Conservation (phyloP, 1,140 invertebrate species). For the Hyles euphorbiae region DNA sequence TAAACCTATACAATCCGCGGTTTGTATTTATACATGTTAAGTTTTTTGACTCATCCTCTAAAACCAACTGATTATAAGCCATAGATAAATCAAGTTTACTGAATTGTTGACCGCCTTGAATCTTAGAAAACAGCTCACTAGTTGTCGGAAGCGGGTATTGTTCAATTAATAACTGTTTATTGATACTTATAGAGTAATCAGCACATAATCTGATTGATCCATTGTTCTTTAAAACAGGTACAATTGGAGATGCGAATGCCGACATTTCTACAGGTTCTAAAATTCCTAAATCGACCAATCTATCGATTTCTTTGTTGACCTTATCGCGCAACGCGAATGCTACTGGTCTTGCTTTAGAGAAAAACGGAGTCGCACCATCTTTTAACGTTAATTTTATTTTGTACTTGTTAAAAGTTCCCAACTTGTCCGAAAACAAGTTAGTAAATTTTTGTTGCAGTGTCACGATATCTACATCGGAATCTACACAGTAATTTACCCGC, state of each 20-base stretch:
- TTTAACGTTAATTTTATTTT: too few species aligned
- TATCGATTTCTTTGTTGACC: too few species aligned
- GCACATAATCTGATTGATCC: conserved; percentile 23
- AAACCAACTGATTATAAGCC: conserved; percentile 7
- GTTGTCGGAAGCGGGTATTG: conserved; percentile 8
- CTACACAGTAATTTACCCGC: too few species aligned
- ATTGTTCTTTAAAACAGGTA: conserved; percentile 24
- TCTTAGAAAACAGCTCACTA: conserved; percentile 6
- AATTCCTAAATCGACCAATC: too few species aligned
- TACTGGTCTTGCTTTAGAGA: too few species aligned
- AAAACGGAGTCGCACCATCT: too few species aligned
- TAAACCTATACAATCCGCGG: conserved; percentile 10
- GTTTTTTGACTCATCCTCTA: conserved; percentile 9
- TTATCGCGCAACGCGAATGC: conserved; percentile 1
- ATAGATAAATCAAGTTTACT: conserved; percentile 8
- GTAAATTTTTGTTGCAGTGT: too few species aligned
- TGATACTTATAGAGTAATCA: conserved; percentile 26
- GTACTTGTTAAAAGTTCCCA: too few species aligned
- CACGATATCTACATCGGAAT: too few species aligned
- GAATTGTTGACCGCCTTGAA: conserved; percentile 9
- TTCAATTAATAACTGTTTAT: conserved; percentile 20
- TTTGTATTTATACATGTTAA: conserved; percentile 11
- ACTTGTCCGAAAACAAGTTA: too few species aligned
- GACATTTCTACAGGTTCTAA: too few species aligned
- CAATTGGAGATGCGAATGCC: neutral